These are phyloP conservation scores for Australoheros scitulus DNA, from an alignment of 2,113 vertebrate species.

Conservation along the genomic window DNA sequence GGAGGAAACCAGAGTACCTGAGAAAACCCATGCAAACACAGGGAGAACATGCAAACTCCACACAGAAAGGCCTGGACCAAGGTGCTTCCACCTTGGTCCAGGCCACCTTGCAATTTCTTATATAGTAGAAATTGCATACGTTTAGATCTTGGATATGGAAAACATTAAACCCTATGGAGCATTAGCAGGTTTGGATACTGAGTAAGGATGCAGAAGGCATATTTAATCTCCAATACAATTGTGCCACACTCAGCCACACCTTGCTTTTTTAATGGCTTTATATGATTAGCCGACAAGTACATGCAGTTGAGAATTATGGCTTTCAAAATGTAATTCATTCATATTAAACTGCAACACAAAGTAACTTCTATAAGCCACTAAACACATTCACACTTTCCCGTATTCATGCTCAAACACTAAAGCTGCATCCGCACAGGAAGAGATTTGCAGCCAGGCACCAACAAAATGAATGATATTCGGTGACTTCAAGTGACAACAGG, in stretches of 20 bases:
- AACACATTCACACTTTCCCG: not conserved
- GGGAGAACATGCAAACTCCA: too few species aligned
- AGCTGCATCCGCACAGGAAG: too few species aligned
- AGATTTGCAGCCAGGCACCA: not conserved
- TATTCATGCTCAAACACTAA: not conserved
- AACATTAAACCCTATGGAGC: too few species aligned
- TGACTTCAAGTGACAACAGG: not conserved
- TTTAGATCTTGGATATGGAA: not conserved
- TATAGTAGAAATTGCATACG: not conserved
- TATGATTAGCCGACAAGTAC: not conserved
- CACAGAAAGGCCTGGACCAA: too few species aligned
- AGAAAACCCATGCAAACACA: too few species aligned
- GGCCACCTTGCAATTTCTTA: too few species aligned
- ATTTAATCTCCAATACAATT: not conserved
- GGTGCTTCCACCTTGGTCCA: too few species aligned
- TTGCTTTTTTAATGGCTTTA: fast-evolving
- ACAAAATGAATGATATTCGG: not conserved
- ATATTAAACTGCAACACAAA: not conserved
- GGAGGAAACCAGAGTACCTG: too few species aligned
- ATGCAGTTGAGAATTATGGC: not conserved
- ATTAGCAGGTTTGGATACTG: not conserved
- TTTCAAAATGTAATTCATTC: not conserved
- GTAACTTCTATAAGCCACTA: not conserved
- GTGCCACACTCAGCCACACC: not conserved
- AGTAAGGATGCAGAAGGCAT: not conserved